These are phyloP conservation scores for Xestia xanthographa DNA, from an alignment of 2,888 invertebrate species.

Conservation along the genomic window DNA sequence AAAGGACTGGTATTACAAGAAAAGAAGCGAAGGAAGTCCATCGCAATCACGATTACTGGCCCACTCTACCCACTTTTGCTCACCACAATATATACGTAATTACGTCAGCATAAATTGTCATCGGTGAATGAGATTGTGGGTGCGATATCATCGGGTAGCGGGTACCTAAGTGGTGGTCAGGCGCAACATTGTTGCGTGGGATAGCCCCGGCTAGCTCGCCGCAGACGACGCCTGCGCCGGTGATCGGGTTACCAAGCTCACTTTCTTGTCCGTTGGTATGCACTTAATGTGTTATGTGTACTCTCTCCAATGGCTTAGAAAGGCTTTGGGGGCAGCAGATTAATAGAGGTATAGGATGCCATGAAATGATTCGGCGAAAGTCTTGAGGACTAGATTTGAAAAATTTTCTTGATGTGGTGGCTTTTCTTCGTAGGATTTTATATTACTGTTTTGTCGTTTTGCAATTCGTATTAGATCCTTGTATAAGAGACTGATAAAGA, in stretches of 20 bases:
- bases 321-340: conserved; percentile 25
- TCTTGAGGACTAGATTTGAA: neutral
- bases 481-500: neutral
- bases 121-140: conserved; percentile 54
- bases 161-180: conserved; percentile 42
- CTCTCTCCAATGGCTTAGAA: conserved; percentile 63
- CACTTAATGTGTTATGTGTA: conserved; percentile 39
- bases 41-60: conserved; percentile 42
- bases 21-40: conserved; percentile 19
- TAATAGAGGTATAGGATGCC: conserved; percentile 18
- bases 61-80: conserved; percentile 41
- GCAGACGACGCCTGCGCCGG: conserved; percentile 52
- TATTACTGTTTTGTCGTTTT: neutral
- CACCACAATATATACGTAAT: conserved; percentile 53
- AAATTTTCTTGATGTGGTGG: neutral
- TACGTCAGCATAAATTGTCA: conserved; percentile 57
- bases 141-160: conserved; percentile 55
- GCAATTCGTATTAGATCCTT: neutral
- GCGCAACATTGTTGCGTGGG: conserved; percentile 68
- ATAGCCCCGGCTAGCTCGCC: conserved; percentile 53
- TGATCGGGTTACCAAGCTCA: conserved; percentile 68
- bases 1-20: neutral
- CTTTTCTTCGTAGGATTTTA: neutral
- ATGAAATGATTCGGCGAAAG: conserved; percentile 10
- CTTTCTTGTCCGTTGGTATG: conserved; percentile 62